Evolutionary conservation across 1,140 invertebrate species (phyloP), one percentile per base, ranked within the genome.

Genomic region (Cydia pomonella): DNA sequence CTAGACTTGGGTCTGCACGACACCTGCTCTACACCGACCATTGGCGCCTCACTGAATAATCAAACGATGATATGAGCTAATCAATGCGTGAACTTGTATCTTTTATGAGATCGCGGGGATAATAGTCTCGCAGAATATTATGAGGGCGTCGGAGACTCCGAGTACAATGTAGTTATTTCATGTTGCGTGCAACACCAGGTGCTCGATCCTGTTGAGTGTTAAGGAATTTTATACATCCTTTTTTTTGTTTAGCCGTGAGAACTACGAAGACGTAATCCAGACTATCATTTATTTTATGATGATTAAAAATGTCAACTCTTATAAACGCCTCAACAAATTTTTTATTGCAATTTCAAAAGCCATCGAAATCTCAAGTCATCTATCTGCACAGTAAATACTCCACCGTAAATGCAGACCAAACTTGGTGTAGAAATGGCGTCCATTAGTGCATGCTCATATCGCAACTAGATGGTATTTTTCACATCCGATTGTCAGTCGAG

Each of bases 21-120:
- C 78, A 80, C 85, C 81, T 83, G 83, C 82, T 80, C 76, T 44
- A 80, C 78, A 79, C 83, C 84, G 84, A 82, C 88, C 84, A 84
- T 83, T 86, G 87, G 87, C 90, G 90, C 88, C 87, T 84, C 79
- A 79, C 82, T 87, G 83, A 87, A 87, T 89, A 89, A 87, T 90
- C 82, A 86, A 84, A 83, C 79, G 76, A 73, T 79, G 77, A 87
- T 84, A 80, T 85, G 74, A 81, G 84, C 86, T 89, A 86, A 90
- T 89, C 82, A 84, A 87, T 87, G 83, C 77, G 75, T 78, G 74
- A 59, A 23, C 21, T 59, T 59, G 47, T 50, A 78, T 81, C 82
- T 83, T 83, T 84, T 80, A 25, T 38, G 33, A 69, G 29, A 69
- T 69, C 64, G 29, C 9, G 16, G 3, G 27, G 64, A 69, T 69